Evolutionary conservation across 1,140 invertebrate genomes (phyloP), one percentile per base, ranked within the genome.

Genomic region (Eumaeus atala): DNA sequence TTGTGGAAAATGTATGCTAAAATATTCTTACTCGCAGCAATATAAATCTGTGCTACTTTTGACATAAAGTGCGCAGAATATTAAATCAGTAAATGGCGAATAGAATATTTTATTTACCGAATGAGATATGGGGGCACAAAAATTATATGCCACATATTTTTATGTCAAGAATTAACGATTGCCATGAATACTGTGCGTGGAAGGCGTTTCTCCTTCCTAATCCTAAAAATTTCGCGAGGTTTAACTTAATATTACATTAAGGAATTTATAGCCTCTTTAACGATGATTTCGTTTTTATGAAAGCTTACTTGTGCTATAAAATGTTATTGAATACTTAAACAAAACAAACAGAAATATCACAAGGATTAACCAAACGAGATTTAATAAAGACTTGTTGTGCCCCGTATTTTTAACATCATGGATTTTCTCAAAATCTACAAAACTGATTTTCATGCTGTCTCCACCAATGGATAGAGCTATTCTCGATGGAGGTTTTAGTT

Each of bases 61-160:
- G 50, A 51, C 36, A 51, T 36, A 51, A 51, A 51, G 50, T 51
- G 50, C 35, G 50, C 50, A 51, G 50, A 51, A 51, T 51, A 51
- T 51, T 51, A 51, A 51, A 51, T 51, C 50, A 38, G 50, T 51
- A 51, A 51, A 51, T 51, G 35, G 50, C 50, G 50, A 51, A 51
- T 51, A 51, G 50, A 51, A 51, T 51, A 40, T 51, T 51, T 51
- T 51, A 51, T 51, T 51, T 51, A 51, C 50, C 10, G 50, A 51
- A 51, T 51, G 50, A 51, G 50, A 51, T 51, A 50, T 50, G 48
- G 35, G 12, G 36, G 48, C 35, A 33, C 48, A 50, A 50, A 50
- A 50, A 51, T 51, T 38, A 51, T 51, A 36, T 51, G 37, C 17
- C 50, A 38, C 36, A 51, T 51, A 51, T 51, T 51, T n/a, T 51